phyloP scores from a whole-genome alignment of 2,888 invertebrate species.

The Synanthedon andrenaeformis region DNA sequence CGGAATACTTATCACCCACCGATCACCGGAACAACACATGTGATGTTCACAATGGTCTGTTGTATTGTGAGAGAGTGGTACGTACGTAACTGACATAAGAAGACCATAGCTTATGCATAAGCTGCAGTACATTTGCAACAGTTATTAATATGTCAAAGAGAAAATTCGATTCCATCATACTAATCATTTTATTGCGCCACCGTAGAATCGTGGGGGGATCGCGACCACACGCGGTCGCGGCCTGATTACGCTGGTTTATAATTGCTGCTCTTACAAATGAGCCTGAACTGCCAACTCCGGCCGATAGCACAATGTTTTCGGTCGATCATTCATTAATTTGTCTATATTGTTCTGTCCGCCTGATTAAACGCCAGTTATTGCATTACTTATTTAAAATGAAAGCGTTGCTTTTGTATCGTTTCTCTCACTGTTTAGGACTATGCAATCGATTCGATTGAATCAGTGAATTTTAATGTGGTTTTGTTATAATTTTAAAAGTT shows the following conservation, averaged over 20 bases:
- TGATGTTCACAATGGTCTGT: too few relatives aligned
- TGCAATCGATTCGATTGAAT: too few relatives aligned
- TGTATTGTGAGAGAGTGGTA: too few relatives aligned
- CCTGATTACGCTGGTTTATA: constrained; percentile 60
- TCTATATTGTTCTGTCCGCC: constrained; percentile 37
- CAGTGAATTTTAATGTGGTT: too few relatives aligned
- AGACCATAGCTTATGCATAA: too few relatives aligned
- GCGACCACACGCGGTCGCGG: constrained; percentile 28
- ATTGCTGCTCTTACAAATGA: constrained; percentile 63
- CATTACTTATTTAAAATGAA: neutral
- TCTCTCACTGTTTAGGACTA: too few relatives aligned
- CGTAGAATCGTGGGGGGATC: constrained; percentile 15
- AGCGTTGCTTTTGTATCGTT: neutral
- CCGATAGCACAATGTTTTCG: constrained; percentile 53
- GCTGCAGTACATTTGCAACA: too few relatives aligned
- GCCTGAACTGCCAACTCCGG: constrained; percentile 38
- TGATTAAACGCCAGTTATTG: constrained; percentile 26
- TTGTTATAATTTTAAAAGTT: too few relatives aligned
- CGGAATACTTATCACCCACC: too few relatives aligned
- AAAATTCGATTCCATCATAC: constrained; percentile 9
- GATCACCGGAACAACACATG: too few relatives aligned
- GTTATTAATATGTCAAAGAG: neutral
- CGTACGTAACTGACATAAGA: too few relatives aligned
- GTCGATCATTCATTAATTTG: constrained; percentile 62
- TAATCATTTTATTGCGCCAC: constrained; percentile 26